phyloP scores from a whole-genome alignment of 2,888 invertebrate genomes.

The Hermaeophaga mercurialis region DNA sequence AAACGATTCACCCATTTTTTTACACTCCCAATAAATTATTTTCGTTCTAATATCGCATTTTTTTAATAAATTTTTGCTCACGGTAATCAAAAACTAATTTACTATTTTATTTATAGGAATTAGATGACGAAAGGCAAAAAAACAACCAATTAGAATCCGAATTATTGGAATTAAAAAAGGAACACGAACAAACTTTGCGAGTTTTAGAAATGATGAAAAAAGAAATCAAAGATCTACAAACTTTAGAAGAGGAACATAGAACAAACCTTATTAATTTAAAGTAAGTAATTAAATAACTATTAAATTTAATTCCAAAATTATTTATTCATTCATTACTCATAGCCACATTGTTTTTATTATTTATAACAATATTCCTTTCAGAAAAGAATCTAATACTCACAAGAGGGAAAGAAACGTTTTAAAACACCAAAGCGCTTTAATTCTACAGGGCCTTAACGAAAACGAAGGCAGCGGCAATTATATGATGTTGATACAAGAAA shows the following conservation, averaged over 20 bases:
- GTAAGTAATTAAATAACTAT: conserved; percentile 20
- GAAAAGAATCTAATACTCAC: conserved; percentile 64
- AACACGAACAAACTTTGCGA: conserved; percentile 67
- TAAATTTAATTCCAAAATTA: not conserved
- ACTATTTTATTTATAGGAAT: conserved; percentile 57
- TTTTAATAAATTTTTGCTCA: too few species aligned
- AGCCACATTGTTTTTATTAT: not conserved
- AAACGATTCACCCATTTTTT: too few species aligned
- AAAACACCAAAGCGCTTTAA: conserved; percentile 68
- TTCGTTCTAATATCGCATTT: too few species aligned
- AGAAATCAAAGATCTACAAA: conserved; percentile 66
- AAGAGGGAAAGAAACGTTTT: conserved; percentile 69
- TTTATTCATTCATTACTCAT: not conserved
- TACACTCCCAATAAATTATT: too few species aligned
- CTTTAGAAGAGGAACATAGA: conserved; percentile 67
- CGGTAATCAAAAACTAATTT: too few species aligned
- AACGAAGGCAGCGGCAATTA: conserved; percentile 63
- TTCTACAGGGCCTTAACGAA: conserved; percentile 66
- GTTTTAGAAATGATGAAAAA: conserved; percentile 70
- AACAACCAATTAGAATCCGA: conserved; percentile 62
- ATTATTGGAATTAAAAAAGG: conserved; percentile 58
- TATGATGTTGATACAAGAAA: conserved; percentile 64
- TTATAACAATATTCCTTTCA: conserved; percentile 51
- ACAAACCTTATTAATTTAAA: conserved; percentile 53
- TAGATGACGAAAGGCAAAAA: conserved; percentile 60